Evolutionary conservation across 1,140 invertebrate genomes (phyloP).

Genomic region (Drosophila lowei): DNA sequence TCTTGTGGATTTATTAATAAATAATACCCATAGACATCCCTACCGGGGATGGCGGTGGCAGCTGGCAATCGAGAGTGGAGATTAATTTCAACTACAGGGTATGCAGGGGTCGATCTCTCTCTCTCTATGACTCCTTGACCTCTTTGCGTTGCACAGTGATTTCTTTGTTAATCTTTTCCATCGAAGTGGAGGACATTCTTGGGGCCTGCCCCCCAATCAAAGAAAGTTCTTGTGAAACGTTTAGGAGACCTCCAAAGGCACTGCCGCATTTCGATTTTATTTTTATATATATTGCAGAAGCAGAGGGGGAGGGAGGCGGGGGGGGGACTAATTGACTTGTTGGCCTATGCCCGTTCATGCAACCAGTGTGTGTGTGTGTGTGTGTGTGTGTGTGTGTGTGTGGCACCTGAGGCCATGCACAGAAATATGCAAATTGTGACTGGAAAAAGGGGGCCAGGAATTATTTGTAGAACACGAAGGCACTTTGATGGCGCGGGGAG

Average conservation of each 20-base stretch:
- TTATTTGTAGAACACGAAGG: conserved; percentile 31
- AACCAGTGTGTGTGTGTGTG: neutral
- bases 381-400: conserved; percentile 1
- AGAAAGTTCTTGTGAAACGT: conserved; percentile 17
- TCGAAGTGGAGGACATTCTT: conserved; percentile 4
- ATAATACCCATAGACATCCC: neutral
- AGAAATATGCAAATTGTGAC: conserved; percentile 59
- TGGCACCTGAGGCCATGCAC: conserved; percentile 36
- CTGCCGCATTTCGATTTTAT: conserved; percentile 5
- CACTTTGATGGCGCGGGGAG: conserved; percentile 1
- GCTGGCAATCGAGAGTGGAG: too few relatives aligned
- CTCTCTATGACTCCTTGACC: too few relatives aligned
- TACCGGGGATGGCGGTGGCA: too few relatives aligned
- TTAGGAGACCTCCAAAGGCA: conserved; percentile 16
- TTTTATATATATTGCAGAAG: neutral
- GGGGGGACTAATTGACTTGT: conserved; percentile 53
- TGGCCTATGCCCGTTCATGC: conserved; percentile 12
- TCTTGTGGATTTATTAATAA: conserved; percentile 3
- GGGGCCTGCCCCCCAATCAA: neutral
- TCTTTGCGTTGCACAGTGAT: too few relatives aligned
- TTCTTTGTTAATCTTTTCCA: too few relatives aligned
- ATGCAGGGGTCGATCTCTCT: too few relatives aligned
- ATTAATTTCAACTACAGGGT: too few relatives aligned
- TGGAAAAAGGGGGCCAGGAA: conserved; percentile 10
- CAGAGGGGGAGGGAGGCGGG: neutral